Evolutionary conservation across 2,113 vertebrate genomes (phyloP).

Genomic region (Rousettus leschenaultii): DNA sequence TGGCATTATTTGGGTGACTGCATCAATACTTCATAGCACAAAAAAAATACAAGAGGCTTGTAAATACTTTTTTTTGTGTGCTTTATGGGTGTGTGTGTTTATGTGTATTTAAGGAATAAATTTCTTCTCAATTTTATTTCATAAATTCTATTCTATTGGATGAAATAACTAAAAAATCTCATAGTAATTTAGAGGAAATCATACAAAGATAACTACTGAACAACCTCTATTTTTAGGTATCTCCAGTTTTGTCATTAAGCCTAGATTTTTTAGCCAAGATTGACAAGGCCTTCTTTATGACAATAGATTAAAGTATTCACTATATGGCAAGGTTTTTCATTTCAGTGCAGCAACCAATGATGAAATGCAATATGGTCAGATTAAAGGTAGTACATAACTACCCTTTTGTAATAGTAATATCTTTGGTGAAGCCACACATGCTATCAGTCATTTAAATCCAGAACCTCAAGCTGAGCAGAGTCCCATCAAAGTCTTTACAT

Average conservation of each 20-base stretch:
- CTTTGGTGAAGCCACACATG: slow-evolving; percentile 17
- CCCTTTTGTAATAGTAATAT: slow-evolving; percentile 39
- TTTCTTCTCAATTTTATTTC: not conserved
- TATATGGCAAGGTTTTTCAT: slow-evolving; percentile 76
- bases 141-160: not conserved
- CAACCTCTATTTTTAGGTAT: slow-evolving; percentile 39
- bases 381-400: slow-evolving; percentile 80
- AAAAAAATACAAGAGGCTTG: not conserved
- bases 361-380: slow-evolving; percentile 84
- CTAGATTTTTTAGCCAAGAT: slow-evolving; percentile 77
- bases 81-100: not conserved
- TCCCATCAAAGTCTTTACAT: slow-evolving; percentile 80
- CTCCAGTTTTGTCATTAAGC: slow-evolving; percentile 71
- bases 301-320: slow-evolving; percentile 81
- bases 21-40: no score
- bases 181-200: slow-evolving; percentile 42
- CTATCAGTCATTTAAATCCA: slow-evolving; percentile 80
- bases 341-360: slow-evolving; percentile 79
- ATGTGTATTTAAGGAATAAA: not conserved
- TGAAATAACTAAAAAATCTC: slow-evolving; percentile 1
- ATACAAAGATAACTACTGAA: slow-evolving; percentile 54
- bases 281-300: slow-evolving; percentile 77
- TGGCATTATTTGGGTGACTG: not conserved
- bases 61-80: not conserved
- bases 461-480: slow-evolving; percentile 75